phyloP scores from a whole-genome alignment of 2,113 vertebrate genomes.

The Festucalex cinctus region DNA sequence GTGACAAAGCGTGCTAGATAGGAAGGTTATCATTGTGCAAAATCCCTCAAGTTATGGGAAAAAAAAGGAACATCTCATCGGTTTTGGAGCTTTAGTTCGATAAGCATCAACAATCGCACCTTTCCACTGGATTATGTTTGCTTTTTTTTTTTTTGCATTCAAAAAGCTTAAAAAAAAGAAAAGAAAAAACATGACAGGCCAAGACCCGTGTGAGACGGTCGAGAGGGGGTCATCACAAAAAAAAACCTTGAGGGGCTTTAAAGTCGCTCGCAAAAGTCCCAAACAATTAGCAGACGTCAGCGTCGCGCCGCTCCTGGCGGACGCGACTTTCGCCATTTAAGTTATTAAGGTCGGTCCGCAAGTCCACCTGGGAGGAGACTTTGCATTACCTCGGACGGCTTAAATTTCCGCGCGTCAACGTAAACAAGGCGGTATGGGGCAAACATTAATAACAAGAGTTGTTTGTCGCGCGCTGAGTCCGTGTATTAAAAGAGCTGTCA shows the following conservation, averaged over 20 bases:
- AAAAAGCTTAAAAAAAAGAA: background rate
- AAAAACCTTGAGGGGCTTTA: background rate
- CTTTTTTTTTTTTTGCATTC: background rate
- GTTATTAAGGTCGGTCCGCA: conserved; percentile 14
- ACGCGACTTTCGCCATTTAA: conserved; percentile 3
- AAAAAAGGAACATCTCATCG: background rate
- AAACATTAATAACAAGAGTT: conserved; percentile 59
- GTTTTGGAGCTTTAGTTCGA: background rate
- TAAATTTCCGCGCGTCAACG: conserved; percentile 32
- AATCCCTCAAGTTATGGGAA: background rate
- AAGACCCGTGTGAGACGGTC: background rate
- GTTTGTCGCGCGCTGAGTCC: conserved; percentile 25
- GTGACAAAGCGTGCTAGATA: background rate
- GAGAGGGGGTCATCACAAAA: background rate
- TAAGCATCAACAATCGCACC: background rate
- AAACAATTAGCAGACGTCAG: conserved; percentile 2
- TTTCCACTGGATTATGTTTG: background rate
- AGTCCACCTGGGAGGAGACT: conserved; percentile 14
- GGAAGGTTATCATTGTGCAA: background rate
- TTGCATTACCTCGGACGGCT: conserved; percentile 30
- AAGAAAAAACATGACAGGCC: background rate
- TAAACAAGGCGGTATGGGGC: conserved; percentile 54
- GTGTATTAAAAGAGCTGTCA: conserved; percentile 44
- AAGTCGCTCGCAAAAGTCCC: background rate
- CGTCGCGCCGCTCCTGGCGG: background rate